phyloP scores from a whole-genome alignment of 2,113 vertebrate genomes.

The Takifugu bimaculatus region DNA sequence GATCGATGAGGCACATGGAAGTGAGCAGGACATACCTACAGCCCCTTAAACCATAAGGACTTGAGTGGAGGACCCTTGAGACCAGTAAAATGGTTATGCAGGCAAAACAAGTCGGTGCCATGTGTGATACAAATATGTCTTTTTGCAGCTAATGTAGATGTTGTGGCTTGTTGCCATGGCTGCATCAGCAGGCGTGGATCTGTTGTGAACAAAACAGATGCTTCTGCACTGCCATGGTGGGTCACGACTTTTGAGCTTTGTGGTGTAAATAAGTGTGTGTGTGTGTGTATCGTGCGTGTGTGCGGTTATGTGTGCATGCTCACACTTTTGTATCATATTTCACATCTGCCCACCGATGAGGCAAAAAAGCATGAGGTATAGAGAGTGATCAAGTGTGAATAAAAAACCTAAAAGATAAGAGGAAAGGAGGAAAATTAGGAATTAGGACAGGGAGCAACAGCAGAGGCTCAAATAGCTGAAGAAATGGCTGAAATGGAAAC shows the following conservation, averaged over 20 bases:
- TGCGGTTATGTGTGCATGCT: conserved; percentile 12
- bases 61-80: conserved; percentile 12
- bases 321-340: conserved; percentile 45
- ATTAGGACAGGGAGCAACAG: conserved; percentile 26
- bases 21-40: conserved; percentile 15
- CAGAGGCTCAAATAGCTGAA: conserved; percentile 26
- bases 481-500: conserved; percentile 38
- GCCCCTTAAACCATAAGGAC: not conserved
- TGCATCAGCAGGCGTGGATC: conserved; percentile 48
- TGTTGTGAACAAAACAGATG: conserved; percentile 52
- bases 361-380: not conserved
- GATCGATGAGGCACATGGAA: conserved; percentile 46
- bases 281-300: conserved; percentile 5
- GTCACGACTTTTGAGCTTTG: conserved; percentile 60
- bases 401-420: not conserved
- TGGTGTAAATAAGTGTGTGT: conserved; percentile 63
- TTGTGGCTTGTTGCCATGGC: conserved; percentile 60
- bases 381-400: not conserved
- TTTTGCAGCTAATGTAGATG: conserved; percentile 37
- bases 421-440: conserved; percentile 35
- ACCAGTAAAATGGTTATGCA: conserved; percentile 11
- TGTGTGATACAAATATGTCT: conserved; percentile 38
- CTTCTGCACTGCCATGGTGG: conserved; percentile 30
- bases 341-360: conserved; percentile 30
- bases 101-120: conserved; percentile 21